Percentiles rank a stretch among this genome's conserved stretches.
phyloP scores from a whole-genome alignment of 1,140 invertebrate species.

The Antheraea pernyi region DNA sequence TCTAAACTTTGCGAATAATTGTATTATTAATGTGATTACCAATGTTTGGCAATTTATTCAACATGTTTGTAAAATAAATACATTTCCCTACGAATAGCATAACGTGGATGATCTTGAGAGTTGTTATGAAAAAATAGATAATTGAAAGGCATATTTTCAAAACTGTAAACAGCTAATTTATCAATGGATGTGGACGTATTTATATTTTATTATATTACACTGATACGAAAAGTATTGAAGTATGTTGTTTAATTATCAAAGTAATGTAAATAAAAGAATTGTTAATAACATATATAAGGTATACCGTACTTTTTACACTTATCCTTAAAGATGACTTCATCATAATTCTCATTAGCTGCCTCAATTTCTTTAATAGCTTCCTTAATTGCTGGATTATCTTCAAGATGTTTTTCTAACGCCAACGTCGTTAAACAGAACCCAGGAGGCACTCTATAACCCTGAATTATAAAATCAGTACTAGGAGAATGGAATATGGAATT shows the following conservation, averaged over 20 bases:
- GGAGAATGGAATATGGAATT: not conserved
- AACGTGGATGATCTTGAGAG: too few species aligned
- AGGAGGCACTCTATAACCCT: conserved; percentile 76
- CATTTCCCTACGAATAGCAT: too few species aligned
- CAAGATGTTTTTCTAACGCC: conserved; percentile 80
- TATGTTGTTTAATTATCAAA: not conserved
- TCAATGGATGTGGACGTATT: too few species aligned
- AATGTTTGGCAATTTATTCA: too few species aligned
- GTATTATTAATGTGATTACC: too few species aligned
- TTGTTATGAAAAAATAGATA: too few species aligned
- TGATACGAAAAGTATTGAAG: too few species aligned
- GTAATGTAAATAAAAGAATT: too few species aligned
- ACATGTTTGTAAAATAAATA: too few species aligned
- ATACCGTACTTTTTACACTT: conserved; percentile 53
- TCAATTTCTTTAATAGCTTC: conserved; percentile 60
- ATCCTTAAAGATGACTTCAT: conserved; percentile 56
- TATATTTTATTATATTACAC: too few species aligned
- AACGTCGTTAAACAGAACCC: conserved; percentile 82
- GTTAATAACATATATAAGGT: not conserved
- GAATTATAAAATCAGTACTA: not conserved
- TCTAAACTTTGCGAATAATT: not conserved
- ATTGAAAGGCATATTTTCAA: too few species aligned
- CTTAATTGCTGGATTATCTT: conserved; percentile 55
- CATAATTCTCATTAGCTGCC: conserved; percentile 53
- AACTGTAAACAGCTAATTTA: too few species aligned